Base-by-base conservation (phyloP, 2,797 vertebrate genomes). In the Crypturellus tataupa region DNA sequence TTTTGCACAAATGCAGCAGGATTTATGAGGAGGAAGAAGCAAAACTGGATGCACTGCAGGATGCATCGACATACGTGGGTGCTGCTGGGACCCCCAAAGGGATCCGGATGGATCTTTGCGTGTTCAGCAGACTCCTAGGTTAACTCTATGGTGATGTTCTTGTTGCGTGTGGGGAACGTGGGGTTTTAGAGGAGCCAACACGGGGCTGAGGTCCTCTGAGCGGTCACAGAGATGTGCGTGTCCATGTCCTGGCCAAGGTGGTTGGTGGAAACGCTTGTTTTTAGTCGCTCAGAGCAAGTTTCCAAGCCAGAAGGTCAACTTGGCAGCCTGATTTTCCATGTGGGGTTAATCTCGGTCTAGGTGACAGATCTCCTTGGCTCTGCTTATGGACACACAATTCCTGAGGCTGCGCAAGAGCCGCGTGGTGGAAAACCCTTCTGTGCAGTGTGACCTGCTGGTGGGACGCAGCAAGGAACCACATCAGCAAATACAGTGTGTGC, bases 391-490 rank as follows among this genome's bases (percentile, higher is more conserved):
- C 8, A 12, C 6, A 31, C 21, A 3, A 1, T 40, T 31, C 31
- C 69, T 49, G 47, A 13, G 58, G 11, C 14, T 39, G 37, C 37
- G 49, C 39, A 25, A 59, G 24, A 31, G 13, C 1, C 12, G 12
- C 51, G 35, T 4, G 0, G 25, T 55, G 65, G 37, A 37, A 65
- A 71, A 58, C 46, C 37, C 18, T 51, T 51, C 39, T 19, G 12
- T 31, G 56, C 29, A 7, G 47, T 35, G 44, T 33, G 42, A 69
- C 59, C 29, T 47, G 55, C 21, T 37, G 4, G 35, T 17, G 20
- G 11, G 29, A 46, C 62, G 23, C n/a, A 29, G 12, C 5, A 25
- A 42, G 29, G 79, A 55, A 0, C 5, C 0, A 6, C 5, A 10
- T 60, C 51, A 27, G 58, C 59, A 44, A 71, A 10, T 51, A 6